Conservation (phyloP, 2,797 vertebrate species). For the Taenioides sp. region DNA sequence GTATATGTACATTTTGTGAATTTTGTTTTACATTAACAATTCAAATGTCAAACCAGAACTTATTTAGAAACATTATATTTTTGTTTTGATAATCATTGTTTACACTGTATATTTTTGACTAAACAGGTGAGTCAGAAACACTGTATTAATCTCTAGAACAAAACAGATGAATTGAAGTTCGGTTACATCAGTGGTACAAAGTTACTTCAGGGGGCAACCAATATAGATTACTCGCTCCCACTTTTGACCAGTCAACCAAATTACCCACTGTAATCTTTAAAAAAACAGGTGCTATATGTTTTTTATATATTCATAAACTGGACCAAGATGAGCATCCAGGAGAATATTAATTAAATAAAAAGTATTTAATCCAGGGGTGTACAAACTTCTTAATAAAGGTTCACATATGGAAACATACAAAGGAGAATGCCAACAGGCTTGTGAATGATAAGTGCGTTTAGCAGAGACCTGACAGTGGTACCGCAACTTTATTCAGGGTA, state of each 20-base stretch:
- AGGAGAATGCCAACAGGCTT: background rate
- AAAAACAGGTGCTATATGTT: background rate
- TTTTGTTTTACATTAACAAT: background rate
- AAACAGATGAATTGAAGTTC: background rate
- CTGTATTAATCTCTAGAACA: slow-evolving; percentile 8
- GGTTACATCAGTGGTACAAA: background rate
- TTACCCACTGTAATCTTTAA: background rate
- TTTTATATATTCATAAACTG: no score
- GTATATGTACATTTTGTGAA: background rate
- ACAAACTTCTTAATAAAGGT: background rate
- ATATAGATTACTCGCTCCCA: background rate
- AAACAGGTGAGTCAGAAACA: slow-evolving; percentile 27
- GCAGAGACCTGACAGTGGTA: background rate
- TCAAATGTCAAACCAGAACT: background rate
- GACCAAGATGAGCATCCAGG: background rate
- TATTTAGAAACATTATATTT: background rate
- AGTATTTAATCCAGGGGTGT: background rate
- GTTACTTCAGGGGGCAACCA: background rate
- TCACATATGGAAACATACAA: background rate
- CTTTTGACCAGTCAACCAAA: background rate
- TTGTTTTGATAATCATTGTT: background rate
- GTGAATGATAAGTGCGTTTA: background rate
- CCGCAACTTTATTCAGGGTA: background rate
- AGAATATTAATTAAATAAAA: background rate
- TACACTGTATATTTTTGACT: slow-evolving; percentile 3